Conservation (phyloP, 2,113 vertebrate genomes). For the Elachura formosa region DNA sequence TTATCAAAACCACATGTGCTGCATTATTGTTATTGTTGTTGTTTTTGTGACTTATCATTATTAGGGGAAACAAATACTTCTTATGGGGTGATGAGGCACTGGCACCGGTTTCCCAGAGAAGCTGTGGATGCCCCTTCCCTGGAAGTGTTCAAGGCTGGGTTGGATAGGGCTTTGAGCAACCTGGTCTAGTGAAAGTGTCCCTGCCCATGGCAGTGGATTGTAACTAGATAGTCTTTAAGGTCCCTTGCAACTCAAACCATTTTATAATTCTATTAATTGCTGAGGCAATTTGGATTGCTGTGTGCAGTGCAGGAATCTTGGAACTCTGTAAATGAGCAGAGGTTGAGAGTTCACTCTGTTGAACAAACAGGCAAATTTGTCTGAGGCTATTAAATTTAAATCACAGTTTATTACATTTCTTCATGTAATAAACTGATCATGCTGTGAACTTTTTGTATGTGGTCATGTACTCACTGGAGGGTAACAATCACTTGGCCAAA, state of each 20-base stretch:
- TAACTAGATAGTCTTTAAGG: background rate
- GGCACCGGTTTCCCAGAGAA: background rate
- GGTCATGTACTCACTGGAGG: conserved; percentile 24
- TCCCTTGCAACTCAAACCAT: background rate
- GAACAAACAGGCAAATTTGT: conserved; percentile 23
- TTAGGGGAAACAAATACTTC: background rate
- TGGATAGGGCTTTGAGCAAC: background rate
- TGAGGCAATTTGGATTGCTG: background rate
- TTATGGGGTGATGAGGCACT: background rate
- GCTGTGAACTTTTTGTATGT: conserved; percentile 1
- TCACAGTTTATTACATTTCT: conserved; percentile 30
- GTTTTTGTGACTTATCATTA: background rate
- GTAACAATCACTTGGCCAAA: background rate
- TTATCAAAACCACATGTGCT: conserved; percentile 55
- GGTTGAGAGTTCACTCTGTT: background rate
- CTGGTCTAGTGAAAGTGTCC: background rate
- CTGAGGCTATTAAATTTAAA: conserved; percentile 8
- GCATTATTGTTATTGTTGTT: background rate
- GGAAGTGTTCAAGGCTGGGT: background rate
- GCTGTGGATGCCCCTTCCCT: background rate
- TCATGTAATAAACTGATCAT: background rate
- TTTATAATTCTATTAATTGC: background rate
- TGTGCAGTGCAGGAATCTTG: background rate
- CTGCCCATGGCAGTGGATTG: background rate
- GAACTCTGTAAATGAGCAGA: background rate